Percentiles rank a stretch among this genome's conserved stretches.
Conservation (phyloP, 2,797 vertebrate genomes). For the Lacerta bilineata region DNA sequence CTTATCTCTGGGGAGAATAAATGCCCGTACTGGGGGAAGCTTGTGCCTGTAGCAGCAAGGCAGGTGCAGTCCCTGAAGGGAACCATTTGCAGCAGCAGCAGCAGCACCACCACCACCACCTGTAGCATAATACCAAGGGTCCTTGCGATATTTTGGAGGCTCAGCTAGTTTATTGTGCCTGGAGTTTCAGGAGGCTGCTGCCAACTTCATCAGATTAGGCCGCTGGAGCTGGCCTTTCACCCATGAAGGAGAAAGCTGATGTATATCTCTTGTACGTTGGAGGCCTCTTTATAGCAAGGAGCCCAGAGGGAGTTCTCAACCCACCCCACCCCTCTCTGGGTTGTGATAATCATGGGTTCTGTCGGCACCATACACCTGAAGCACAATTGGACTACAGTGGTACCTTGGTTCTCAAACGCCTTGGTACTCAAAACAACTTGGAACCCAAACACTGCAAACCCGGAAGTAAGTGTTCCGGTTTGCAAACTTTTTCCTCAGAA, state of each 20-base stretch:
- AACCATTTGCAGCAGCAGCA: no score
- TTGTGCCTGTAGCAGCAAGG: neutral
- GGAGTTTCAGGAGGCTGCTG: neutral
- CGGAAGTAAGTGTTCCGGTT: no score
- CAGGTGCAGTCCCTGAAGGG: neutral
- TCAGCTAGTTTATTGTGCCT: neutral
- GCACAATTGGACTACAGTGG: no score
- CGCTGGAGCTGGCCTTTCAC: slow-evolving; percentile 4
- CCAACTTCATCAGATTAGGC: slow-evolving; percentile 7
- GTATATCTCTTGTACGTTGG: neutral
- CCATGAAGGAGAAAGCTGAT: slow-evolving; percentile 34
- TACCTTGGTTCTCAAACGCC: no score
- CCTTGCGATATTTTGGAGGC: neutral
- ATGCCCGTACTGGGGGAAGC: no score
- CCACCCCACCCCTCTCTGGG: neutral
- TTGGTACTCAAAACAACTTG: no score
- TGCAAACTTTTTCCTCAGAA: no score
- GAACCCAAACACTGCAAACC: no score
- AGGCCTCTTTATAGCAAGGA: neutral
- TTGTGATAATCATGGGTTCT: neutral
- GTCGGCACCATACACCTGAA: no score
- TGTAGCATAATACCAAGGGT: neutral
- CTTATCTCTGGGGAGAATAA: no score
- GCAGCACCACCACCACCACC: no score
- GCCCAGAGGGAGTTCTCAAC: neutral